Percentiles rank a stretch among this genome's conserved stretches.
These are phyloP conservation scores for Pangasius mekongensis DNA, from an alignment of 2,797 vertebrate genomes.

Conservation along the genomic window DNA sequence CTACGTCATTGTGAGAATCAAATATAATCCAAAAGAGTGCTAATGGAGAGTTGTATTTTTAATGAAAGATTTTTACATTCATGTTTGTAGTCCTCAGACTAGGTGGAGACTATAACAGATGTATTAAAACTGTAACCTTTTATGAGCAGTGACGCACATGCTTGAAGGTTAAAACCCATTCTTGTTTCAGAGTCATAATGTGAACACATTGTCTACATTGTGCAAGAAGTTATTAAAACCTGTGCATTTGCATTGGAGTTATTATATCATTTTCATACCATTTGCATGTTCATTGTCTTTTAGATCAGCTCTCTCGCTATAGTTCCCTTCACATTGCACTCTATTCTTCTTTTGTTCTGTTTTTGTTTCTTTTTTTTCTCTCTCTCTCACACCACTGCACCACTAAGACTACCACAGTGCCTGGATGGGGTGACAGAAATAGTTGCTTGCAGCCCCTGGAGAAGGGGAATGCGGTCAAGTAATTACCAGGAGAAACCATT, in stretches of 20 bases:
- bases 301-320: not conserved
- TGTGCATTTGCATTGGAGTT: not conserved
- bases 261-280: not conserved
- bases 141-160: conserved; percentile 11
- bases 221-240: not conserved
- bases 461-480: conserved; percentile 35
- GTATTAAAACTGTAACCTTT: conserved; percentile 18
- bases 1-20: not conserved
- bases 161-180: not conserved
- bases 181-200: not conserved
- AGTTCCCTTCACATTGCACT: conserved; percentile 1
- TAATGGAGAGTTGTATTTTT: not conserved
- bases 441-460: conserved; percentile 45
- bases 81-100: conserved; percentile 5
- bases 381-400: conserved; percentile 23
- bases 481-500: conserved; percentile 44
- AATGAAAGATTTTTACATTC: conserved; percentile 6
- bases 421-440: conserved; percentile 53
- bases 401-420: conserved; percentile 56
- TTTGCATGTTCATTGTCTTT: conserved; percentile 12
- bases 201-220: not conserved
- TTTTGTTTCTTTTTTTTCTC: conserved; percentile 6
- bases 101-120: conserved; percentile 20
- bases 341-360: not conserved
- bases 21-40: not conserved